These are phyloP conservation scores for Isaurus tuberculatus DNA, from an alignment of 92 coral and sea anemone species.

Conservation along the genomic window DNA sequence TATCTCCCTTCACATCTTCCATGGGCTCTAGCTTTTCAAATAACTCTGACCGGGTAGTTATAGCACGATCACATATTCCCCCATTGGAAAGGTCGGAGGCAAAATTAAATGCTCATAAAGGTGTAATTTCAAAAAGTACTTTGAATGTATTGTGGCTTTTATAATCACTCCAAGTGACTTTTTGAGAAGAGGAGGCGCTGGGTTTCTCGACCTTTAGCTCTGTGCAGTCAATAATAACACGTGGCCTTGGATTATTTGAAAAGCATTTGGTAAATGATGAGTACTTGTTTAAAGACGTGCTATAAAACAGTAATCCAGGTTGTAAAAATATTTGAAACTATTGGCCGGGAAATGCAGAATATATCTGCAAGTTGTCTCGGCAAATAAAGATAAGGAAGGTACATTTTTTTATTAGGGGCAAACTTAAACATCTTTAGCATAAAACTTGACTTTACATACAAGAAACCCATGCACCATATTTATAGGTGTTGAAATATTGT, in stretches of 20 bases:
- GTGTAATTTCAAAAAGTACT: slow-evolving; percentile 4
- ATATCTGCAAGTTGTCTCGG: slow-evolving; percentile 48
- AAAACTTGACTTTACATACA: too few species aligned
- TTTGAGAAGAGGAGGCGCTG: slow-evolving; percentile 49
- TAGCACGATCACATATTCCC: neutral
- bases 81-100: neutral
- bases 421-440: too few species aligned
- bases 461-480: too few species aligned
- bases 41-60: neutral
- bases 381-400: too few species aligned
- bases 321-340: slow-evolving; percentile 46
- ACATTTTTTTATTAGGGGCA: too few species aligned
- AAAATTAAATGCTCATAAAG: neutral
- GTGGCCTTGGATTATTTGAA: slow-evolving; percentile 43
- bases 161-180: slow-evolving; percentile 29
- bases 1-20: slow-evolving; percentile 9
- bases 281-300: slow-evolving; percentile 21
- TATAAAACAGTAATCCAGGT: slow-evolving; percentile 49
- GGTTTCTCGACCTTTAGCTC: slow-evolving; percentile 39
- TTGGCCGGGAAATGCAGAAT: slow-evolving; percentile 36
- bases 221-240: slow-evolving; percentile 21
- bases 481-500: neutral
- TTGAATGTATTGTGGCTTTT: slow-evolving; percentile 5
- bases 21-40: slow-evolving; percentile 2
- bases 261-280: slow-evolving; percentile 25